Percentiles rank a stretch among this genome's conserved stretches.
Evolutionary conservation across 2,888 invertebrate genomes (phyloP).

Genomic region (Holacanthella duospinosa): DNA sequence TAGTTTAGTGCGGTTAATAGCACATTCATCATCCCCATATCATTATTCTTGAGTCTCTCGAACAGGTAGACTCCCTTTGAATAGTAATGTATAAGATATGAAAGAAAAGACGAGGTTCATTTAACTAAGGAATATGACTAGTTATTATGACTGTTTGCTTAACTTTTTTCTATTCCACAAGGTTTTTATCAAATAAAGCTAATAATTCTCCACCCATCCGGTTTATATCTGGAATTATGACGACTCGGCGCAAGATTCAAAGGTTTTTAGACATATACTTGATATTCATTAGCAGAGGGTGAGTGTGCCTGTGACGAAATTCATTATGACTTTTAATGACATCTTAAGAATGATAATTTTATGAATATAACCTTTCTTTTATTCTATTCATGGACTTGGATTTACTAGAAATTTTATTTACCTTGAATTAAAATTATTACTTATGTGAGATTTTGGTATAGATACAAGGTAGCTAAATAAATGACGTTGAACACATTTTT

Average conservation of each 20-base stretch:
- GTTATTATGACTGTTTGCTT: background rate
- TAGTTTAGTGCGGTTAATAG: too few species aligned
- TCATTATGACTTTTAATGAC: constrained; percentile 3
- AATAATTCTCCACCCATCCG: constrained; percentile 5
- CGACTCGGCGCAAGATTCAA: background rate
- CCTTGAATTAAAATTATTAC: background rate
- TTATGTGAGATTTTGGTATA: too few species aligned
- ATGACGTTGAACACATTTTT: too few species aligned
- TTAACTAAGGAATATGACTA: too few species aligned
- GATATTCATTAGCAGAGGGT: background rate
- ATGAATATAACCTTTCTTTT: background rate
- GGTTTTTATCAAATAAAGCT: background rate
- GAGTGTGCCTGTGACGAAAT: background rate
- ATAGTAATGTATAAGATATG: too few species aligned
- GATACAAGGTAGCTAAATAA: too few species aligned
- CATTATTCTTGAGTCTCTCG: too few species aligned
- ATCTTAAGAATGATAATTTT: constrained; percentile 2
- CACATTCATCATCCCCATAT: too few species aligned
- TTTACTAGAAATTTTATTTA: background rate
- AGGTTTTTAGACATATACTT: background rate
- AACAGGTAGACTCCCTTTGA: too few species aligned
- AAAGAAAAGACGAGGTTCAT: too few species aligned
- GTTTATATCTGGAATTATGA: background rate
- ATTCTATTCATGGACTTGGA: background rate
- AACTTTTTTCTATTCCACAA: too few species aligned